Percentiles rank a stretch among this genome's conserved stretches.
phyloP scores from a whole-genome alignment of 2,113 vertebrate genomes.

The Progne subis region DNA sequence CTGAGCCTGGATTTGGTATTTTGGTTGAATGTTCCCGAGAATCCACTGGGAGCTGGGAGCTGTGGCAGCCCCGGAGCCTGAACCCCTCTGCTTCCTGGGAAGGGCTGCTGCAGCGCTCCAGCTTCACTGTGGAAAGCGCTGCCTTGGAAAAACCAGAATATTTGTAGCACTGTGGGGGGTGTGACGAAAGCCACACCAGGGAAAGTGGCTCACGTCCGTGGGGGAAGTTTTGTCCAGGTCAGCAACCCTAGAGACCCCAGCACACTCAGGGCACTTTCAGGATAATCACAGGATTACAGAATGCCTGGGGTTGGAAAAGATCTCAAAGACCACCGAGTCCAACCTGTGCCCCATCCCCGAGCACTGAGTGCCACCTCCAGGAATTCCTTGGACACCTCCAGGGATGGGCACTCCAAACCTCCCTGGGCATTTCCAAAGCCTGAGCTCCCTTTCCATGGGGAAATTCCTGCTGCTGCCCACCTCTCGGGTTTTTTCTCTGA shows the following conservation, averaged over 20 bases:
- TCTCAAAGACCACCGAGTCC: rapidly evolving
- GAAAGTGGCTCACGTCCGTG: not conserved
- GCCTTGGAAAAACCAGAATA: not conserved
- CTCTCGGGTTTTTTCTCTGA: too few species aligned
- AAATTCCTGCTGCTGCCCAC: not conserved
- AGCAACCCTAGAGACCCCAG: not conserved
- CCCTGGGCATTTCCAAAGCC: not conserved
- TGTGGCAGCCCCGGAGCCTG: not conserved
- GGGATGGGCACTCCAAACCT: not conserved
- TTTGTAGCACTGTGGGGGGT: not conserved
- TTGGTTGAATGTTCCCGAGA: not conserved
- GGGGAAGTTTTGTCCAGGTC: not conserved
- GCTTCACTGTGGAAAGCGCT: not conserved
- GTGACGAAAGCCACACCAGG: not conserved
- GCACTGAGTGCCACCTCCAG: not conserved
- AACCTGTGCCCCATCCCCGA: rapidly evolving
- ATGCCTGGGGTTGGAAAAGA: not conserved
- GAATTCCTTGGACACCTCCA: not conserved
- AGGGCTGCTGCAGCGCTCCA: not conserved
- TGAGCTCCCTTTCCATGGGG: not conserved
- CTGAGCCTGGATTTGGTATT: not conserved
- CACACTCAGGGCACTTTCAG: not conserved
- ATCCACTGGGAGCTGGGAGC: not conserved
- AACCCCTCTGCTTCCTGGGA: not conserved
- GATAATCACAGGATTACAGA: not conserved